These are phyloP conservation scores for Protobothrops flavoviridis DNA, from an alignment of 2,113 vertebrate genomes.

Conservation along the genomic window DNA sequence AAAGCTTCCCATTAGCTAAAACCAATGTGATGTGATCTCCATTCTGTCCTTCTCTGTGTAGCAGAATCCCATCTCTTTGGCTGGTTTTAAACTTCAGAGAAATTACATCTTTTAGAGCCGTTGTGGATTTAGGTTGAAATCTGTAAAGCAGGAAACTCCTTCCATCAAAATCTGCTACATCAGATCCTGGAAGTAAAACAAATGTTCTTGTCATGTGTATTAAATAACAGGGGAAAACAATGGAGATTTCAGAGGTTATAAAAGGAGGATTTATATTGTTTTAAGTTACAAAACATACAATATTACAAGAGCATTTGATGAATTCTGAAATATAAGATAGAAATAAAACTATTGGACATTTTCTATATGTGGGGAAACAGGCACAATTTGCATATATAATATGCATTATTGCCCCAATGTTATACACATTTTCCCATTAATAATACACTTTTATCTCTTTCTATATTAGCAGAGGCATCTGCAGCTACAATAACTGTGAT, in stretches of 20 bases:
- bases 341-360: background rate
- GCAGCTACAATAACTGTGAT: background rate
- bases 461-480: background rate
- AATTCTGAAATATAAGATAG: background rate
- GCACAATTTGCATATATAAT: background rate
- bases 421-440: slow-evolving; percentile 13
- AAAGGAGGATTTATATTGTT: background rate
- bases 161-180: slow-evolving; percentile 83
- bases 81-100: slow-evolving; percentile 86
- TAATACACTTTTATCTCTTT: slow-evolving; percentile 38
- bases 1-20: slow-evolving; percentile 78
- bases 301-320: background rate
- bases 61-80: slow-evolving; percentile 79
- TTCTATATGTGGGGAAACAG: background rate
- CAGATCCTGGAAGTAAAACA: slow-evolving; percentile 78
- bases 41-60: slow-evolving; percentile 74
- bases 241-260: background rate
- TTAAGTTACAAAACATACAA: background rate
- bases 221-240: background rate
- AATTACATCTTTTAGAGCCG: slow-evolving; percentile 75
- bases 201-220: background rate
- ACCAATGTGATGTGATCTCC: slow-evolving; percentile 77
- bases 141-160: slow-evolving; percentile 79
- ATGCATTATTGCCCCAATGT: background rate
- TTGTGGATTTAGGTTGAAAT: slow-evolving; percentile 71